Base-by-base conservation (phyloP, 2,797 vertebrate species). In the Channallabes apus region DNA sequence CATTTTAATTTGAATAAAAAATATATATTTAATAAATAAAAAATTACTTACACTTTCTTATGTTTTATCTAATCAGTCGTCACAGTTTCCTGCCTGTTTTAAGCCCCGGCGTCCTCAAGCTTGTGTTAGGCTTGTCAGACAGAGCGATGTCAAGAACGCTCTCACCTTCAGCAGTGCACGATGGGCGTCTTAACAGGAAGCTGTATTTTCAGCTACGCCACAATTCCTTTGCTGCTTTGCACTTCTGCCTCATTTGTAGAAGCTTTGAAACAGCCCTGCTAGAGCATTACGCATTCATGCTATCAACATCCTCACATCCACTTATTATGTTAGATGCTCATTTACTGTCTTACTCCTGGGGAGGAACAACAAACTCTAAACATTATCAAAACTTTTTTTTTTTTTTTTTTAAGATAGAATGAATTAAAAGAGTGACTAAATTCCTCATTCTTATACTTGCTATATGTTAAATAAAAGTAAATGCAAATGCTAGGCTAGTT, bases 131-230 rank as follows among this genome's bases (percentile, higher is more conserved):
- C 92, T 94, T 82, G 81, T 91, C 86, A 86, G 88, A 83, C 90
- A 88, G 85, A 93, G 91, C 96, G 95, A 97, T 95, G 96, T 96
- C 95, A 97, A 93, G 93, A 46, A 89, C 89, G 83, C 90, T 91
- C 92, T 93, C 92, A 87, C 92, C 84, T 93, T 94, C 94, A 95
- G 95, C 87, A 92, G 91, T 90, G 92, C 89, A 86, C 88, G 75
- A 82, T 84, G 86, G 90, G 68, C 51, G 87, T 87, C 88, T 89
- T 82, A 82, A 92, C 94, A 96, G 95, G 95, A 96, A 95, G 94
- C 89, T 88, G 86, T 86, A 90, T 90, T 94, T 94, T 90, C 85
- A 92, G 91, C 94, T 91, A 91, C 88, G 90, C 92, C 92, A 94
- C 92, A 90, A 94, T 91, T 90, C 89, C 90, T 88, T 67, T 65